Percentiles rank a stretch among this genome's conserved stretches.
phyloP scores from a whole-genome alignment of 2,113 vertebrate genomes.

The Rattus rattus region DNA sequence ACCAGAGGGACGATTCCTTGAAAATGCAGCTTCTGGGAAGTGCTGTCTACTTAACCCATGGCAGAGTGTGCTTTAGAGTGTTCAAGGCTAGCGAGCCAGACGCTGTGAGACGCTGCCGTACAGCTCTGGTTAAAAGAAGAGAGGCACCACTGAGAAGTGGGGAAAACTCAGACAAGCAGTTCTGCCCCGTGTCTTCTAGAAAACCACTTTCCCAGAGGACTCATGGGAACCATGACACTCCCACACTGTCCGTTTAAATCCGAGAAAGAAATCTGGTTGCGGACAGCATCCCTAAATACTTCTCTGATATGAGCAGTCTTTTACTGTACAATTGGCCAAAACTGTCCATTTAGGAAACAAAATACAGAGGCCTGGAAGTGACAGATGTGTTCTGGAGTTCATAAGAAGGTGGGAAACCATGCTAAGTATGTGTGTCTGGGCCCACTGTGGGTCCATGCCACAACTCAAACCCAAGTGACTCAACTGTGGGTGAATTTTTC shows the following conservation, averaged over 20 bases:
- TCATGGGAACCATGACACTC: not conserved
- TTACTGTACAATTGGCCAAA: not conserved
- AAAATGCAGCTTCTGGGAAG: conserved; percentile 35
- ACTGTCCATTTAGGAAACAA: not conserved
- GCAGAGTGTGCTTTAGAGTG: not conserved
- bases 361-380: not conserved
- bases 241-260: not conserved
- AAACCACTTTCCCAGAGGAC: not conserved
- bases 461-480: not conserved
- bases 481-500: not conserved
- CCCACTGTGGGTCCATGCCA: not conserved
- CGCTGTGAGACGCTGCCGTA: not conserved
- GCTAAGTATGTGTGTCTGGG: not conserved
- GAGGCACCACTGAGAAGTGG: not conserved
- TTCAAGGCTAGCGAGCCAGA: not conserved
- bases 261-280: not conserved
- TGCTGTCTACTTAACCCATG: not conserved
- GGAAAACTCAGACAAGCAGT: not conserved
- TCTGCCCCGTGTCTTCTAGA: conserved; percentile 8
- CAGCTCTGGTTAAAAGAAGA: not conserved
- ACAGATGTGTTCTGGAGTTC: not conserved
- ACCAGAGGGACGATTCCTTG: not conserved
- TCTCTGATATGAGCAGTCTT: not conserved
- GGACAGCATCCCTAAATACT: not conserved
- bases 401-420: not conserved